phyloP scores from a whole-genome alignment of 1,140 invertebrate genomes.

The Rhopalosiphum padi region DNA sequence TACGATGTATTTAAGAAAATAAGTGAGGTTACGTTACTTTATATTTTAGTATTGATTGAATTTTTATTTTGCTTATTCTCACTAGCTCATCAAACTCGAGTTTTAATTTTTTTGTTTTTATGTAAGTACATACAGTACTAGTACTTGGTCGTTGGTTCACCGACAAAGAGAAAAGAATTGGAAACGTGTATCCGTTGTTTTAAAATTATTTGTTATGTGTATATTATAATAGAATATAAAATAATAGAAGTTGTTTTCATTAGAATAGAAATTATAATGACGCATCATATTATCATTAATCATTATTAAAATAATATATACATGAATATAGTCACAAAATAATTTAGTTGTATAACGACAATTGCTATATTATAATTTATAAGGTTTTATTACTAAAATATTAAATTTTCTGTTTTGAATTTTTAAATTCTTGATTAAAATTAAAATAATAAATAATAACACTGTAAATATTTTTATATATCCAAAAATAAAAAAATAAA shows the following conservation, averaged over 20 bases:
- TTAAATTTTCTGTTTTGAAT: background rate
- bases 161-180: too few relatives aligned
- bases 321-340: background rate
- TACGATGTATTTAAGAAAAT: background rate
- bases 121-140: background rate
- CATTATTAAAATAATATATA: background rate
- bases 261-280: background rate
- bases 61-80: background rate
- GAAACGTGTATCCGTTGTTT: background rate
- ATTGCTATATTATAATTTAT: background rate
- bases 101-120: background rate
- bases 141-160: background rate
- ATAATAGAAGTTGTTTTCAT: slow-evolving; percentile 1
- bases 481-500: background rate
- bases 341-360: background rate
- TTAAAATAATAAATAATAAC: background rate
- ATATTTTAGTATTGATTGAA: background rate
- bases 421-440: background rate
- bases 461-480: background rate
- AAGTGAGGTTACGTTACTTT: background rate
- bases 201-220: background rate
- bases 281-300: background rate
- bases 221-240: background rate
- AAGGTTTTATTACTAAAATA: background rate
- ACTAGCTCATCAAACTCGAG: background rate